phyloP scores from a whole-genome alignment of 2,113 vertebrate genomes.

The Azemiops feae region DNA sequence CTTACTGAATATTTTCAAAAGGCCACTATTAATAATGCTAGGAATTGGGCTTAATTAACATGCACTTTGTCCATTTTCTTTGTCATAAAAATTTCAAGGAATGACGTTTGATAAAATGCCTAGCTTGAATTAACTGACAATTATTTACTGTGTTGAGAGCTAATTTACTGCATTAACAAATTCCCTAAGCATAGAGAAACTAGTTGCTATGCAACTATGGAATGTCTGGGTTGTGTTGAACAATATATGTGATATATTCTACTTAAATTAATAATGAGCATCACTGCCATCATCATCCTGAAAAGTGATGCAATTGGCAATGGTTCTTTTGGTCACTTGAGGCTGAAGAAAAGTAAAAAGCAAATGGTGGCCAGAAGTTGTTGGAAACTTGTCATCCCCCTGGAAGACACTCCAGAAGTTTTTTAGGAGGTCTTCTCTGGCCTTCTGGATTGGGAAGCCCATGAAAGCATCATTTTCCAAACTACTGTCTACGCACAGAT shows the following conservation, averaged over 20 bases:
- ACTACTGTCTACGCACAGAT: background rate
- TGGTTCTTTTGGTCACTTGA: background rate
- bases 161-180: conserved; percentile 60
- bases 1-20: conserved; percentile 14
- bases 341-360: background rate
- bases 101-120: background rate
- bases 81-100: conserved; percentile 22
- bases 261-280: conserved; percentile 61
- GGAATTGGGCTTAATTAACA: background rate
- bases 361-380: background rate
- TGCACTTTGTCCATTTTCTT: background rate
- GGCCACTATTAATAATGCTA: background rate
- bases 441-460: background rate
- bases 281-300: background rate
- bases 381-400: background rate
- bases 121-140: conserved; percentile 8
- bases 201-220: conserved; percentile 73
- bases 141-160: conserved; percentile 20
- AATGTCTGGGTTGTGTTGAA: conserved; percentile 56
- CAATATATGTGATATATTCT: conserved; percentile 63
- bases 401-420: background rate
- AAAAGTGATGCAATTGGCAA: background rate
- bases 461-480: background rate
- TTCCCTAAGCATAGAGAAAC: conserved; percentile 55
- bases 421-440: background rate